Evolutionary conservation across 1,140 invertebrate genomes (phyloP), one percentile per base, ranked within the genome.

Genomic region (Scylla paramamosain): DNA sequence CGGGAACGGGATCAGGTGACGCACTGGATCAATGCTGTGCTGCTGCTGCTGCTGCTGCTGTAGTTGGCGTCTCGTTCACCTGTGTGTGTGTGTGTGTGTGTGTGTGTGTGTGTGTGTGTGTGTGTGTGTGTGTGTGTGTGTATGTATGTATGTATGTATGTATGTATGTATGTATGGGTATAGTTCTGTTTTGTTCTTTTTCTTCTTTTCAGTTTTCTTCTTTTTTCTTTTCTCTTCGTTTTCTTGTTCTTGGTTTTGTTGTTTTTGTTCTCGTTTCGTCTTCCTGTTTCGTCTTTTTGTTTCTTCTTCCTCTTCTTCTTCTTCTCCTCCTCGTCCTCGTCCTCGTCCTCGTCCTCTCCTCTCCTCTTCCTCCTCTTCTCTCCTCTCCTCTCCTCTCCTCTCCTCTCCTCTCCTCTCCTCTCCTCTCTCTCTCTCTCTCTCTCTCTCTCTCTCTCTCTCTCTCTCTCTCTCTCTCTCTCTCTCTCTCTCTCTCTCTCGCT

Each of bases 81-180:
- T 88, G 45, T 88, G 45, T 31, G 31, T 32, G 86, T 31, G 45
- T 88, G 86, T 88, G 86, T 88, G 86, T 88, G 83, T 86, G 83
- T 86, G 83, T 25, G 83, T n/a, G 84, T 87, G 39, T 25, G 29
- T 87, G 39, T 87, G 84, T 14, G 84, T 20, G 84, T 16, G n/a
- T 6, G 84, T 32, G 84, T 16, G 29, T 25, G 84, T 87, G 84
- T 31, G 84, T 32, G 84, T 32, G n/a, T 87, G n/a, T 14, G 84
- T 86, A 0, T 59, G 10, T 59, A 8, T 59, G n/a, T 6, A 25
- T 32, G 84, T 16, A 7, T 25, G 84, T 87, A 25, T 31, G 84
- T 32, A 25, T 32, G n/a, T 87, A 28, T 14, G 84, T 86, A 0
- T 59, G 10, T 59, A 8, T 59, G n/a, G n/a, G 12, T 31, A 8